Base-by-base conservation (phyloP, 2,113 vertebrate species). In the Tenrec ecaudatus region DNA sequence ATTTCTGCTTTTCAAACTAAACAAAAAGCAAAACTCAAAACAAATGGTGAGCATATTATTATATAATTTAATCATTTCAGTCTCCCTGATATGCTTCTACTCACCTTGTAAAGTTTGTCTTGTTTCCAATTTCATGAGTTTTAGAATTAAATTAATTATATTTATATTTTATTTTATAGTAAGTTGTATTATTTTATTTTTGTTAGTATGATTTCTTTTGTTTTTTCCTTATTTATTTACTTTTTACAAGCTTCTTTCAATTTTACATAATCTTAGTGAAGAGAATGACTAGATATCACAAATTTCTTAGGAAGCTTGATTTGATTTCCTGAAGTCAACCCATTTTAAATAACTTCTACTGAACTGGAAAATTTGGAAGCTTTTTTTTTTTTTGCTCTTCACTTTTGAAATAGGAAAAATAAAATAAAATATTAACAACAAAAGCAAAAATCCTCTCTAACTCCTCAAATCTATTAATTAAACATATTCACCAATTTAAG, bases 21-120 rank as follows among this genome's bases (percentile, higher is more conserved):
- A 93, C 64, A 76, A 89, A 79, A 69, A 90, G 75, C 9, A 79
- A 95, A 88, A 93, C 40, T 79, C 23, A 88, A 91, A 91, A 33
- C 91, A 88, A 79, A 57, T 86, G 3, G 53, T 86, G 25, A 95
- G n/a, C 95, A 29, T 86, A 82, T 85, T 95, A 85, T 38, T 88
- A 6, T 62, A 91, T 94, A 89, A 84, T 90, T 75, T 93, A 73
- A 89, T 91, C 11, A 62, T 87, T 94, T 91, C 69, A 81, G 95
- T 47, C 92, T n/a, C 31, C 27, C 8, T 88, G 11, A 53, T 81
- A 80, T 83, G 20, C 78, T 88, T 82, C 23, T 77, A 29, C 27
- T 92, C 40, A 83, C 71, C 60, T 95, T 90, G 36, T 88, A 80
- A 94, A 85, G 12, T 88, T 87, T 92, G 4, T 27, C 82, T 93